Evolutionary conservation across 2,113 vertebrate genomes (phyloP).

Genomic region (Prochilodus magdalenae): DNA sequence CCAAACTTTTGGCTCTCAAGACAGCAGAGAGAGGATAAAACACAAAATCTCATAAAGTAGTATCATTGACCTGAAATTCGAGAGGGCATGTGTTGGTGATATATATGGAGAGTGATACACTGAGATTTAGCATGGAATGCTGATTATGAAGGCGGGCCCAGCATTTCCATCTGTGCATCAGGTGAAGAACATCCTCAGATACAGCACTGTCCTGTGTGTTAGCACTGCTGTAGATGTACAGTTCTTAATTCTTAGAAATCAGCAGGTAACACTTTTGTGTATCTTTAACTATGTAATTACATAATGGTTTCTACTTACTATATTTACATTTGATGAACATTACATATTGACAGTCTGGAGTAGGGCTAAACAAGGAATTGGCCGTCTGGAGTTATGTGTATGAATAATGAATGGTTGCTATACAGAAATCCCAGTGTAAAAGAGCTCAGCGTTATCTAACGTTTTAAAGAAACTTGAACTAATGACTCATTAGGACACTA

Average conservation of each 20-base stretch:
- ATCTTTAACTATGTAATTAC: background rate
- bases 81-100: background rate
- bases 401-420: no score
- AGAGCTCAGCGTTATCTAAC: no score
- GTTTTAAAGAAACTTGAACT: no score
- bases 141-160: background rate
- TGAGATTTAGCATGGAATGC: background rate
- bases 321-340: no score
- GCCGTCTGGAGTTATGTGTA: background rate
- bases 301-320: background rate
- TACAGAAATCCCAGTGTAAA: no score
- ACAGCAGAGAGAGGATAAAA: background rate
- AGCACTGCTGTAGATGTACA: background rate
- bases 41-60: background rate
- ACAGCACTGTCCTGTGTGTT: background rate
- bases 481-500: no score
- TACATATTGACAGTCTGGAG: no score
- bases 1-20: background rate
- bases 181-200: background rate
- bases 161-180: background rate
- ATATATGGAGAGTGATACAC: background rate
- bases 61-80: background rate
- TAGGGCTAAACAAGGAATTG: no score
- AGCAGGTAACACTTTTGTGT: background rate
- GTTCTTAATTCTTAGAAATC: background rate